phyloP scores from a whole-genome alignment of 2,888 invertebrate genomes.

The Xylota sylvarum region DNA sequence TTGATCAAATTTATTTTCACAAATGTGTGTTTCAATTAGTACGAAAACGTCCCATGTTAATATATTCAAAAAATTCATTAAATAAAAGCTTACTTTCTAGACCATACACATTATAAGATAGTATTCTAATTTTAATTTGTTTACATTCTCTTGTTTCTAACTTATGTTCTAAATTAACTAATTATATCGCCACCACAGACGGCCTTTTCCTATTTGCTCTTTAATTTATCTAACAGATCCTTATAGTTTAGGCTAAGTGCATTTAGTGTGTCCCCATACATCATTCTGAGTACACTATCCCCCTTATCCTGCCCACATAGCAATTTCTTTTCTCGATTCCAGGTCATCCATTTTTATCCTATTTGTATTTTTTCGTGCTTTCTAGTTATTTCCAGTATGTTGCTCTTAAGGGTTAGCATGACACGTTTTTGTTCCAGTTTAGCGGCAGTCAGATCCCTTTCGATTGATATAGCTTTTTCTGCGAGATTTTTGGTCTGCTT shows the following conservation, averaged over 20 bases:
- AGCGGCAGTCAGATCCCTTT: neutral
- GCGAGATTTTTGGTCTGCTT: no score
- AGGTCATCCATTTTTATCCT: neutral
- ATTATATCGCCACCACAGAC: no score
- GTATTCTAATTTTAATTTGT: no score
- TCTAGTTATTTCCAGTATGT: neutral
- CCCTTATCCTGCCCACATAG: neutral
- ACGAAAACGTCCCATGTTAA: neutral
- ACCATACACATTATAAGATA: no score
- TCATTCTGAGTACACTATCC: no score
- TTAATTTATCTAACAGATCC: neutral
- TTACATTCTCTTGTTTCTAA: no score
- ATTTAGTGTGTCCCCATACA: no score
- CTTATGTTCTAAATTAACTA: no score
- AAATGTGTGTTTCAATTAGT: neutral
- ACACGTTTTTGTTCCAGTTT: neutral
- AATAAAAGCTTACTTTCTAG: no score
- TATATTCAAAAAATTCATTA: no score
- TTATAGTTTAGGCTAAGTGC: neutral
- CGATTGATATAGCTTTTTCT: neutral
- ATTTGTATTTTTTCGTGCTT: neutral
- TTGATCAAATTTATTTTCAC: neutral
- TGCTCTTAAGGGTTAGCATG: neutral
- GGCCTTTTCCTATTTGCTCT: neutral
- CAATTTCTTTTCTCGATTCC: neutral